Evolutionary conservation across 1,140 invertebrate genomes (phyloP).

Genomic region (Aphis gossypii): DNA sequence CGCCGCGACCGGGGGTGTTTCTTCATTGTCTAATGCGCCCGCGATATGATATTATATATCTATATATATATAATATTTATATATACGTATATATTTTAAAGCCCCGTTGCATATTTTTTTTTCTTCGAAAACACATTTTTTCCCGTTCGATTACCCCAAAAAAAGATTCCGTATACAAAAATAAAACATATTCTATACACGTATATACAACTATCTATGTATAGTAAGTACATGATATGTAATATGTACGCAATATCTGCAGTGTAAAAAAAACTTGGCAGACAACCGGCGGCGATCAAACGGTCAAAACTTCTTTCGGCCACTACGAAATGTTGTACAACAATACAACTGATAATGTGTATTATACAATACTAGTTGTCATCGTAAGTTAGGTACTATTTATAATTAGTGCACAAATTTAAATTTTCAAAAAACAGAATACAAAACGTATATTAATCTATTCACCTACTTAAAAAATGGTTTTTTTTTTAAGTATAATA

Average conservation of each 20-base stretch:
- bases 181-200: background rate
- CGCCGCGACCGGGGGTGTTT: slow-evolving; percentile 29
- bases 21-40: slow-evolving; percentile 41
- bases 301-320: background rate
- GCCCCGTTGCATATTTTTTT: slow-evolving; percentile 24
- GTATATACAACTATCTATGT: background rate
- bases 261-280: slow-evolving; percentile 15
- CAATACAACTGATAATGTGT: background rate
- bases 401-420: background rate
- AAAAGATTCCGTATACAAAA: background rate
- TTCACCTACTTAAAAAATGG: background rate
- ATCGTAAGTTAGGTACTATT: background rate
- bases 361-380: background rate
- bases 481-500: no score
- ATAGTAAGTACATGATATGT: background rate
- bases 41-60: slow-evolving; percentile 22
- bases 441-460: background rate
- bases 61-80: background rate
- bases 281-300: background rate
- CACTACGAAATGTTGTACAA: background rate
- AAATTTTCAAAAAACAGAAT: background rate
- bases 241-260: background rate
- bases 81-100: background rate
- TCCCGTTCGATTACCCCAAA: slow-evolving; percentile 25
- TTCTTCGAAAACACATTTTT: slow-evolving; percentile 44